Base-by-base conservation (phyloP, 2,113 vertebrate genomes). In the Prunella himalayana region DNA sequence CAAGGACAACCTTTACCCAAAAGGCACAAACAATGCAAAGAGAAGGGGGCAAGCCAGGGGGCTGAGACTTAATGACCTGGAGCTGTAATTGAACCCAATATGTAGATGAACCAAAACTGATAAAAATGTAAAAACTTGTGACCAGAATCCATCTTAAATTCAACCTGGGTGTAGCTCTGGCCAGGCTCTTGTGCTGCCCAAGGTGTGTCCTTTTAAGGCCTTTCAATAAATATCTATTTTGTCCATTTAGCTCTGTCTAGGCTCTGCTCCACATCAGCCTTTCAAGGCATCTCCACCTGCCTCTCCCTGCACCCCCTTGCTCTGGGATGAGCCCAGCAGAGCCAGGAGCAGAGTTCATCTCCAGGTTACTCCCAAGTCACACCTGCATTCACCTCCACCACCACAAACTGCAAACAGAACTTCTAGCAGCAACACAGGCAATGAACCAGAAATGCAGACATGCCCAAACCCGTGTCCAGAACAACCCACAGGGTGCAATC, bases 371-470 rank as follows among this genome's bases (percentile, higher is more conserved):
- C 61, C 11, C 21, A 33, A 3, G 6, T 9, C 50, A 28, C 2
- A 0, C 45, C 35, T 0, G 0, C 7, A 13, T 9, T 7, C 71
- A 37, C 1, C 3, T 8, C 35, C 31, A 7, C 37, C 70, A 7
- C 5, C 1, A 16, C 37, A 23, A 57, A 45, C 30, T 6, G 39
- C 49, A 63, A 30, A 22, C 2, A 1, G 1, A 33, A 22, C n/a
- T 49, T 24, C 2, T 0, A 61, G 66, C 16, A 90, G 23, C 68
- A 76, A 20, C 7, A 28, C 1, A 22, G 72, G 63, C 50, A 22
- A 33, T 2, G 15, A 37, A 61, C 19, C 25, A 10, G 8, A 71
- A 51, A 44, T 3, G 5, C 51, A 80, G 57, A 49, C 2, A 0
- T 6, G 28, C 8, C 4, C 2, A 64, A 86, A 27, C 5, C 13